Conservation (phyloP, 2,113 vertebrate species). For the Eleginops maclovinus region DNA sequence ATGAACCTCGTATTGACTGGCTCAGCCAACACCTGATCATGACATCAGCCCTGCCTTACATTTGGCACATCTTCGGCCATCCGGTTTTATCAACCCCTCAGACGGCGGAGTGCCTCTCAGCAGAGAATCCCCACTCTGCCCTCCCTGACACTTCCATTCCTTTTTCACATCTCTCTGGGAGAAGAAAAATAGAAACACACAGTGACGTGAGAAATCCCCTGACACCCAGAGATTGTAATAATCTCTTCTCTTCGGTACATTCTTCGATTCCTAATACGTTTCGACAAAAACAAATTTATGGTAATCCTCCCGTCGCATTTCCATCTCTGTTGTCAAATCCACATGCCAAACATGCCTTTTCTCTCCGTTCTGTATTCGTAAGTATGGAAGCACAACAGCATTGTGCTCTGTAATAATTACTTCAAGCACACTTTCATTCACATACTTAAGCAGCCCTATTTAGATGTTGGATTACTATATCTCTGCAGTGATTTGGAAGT, state of each 20-base stretch:
- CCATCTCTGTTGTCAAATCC: constrained; percentile 73
- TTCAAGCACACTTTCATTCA: constrained; percentile 64
- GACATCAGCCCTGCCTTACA: constrained; percentile 1
- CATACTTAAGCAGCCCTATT: constrained; percentile 46
- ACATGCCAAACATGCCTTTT: constrained; percentile 71
- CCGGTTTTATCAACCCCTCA: constrained; percentile 29
- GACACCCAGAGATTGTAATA: constrained; percentile 73
- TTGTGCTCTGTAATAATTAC: constrained; percentile 72
- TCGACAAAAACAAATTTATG: constrained; percentile 78
- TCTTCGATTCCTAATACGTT: constrained; percentile 68
- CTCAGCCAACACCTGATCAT: neutral
- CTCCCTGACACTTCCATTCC: constrained; percentile 51
- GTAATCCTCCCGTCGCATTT: constrained; percentile 66
- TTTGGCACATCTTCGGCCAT: constrained; percentile 21
- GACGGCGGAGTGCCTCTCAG: constrained; percentile 33
- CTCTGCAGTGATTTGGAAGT: constrained; percentile 56
- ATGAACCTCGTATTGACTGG: neutral
- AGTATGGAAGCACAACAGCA: constrained; percentile 50
- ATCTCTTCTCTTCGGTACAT: constrained; percentile 75
- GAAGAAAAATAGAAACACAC: constrained; percentile 64
- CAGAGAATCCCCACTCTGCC: constrained; percentile 48
- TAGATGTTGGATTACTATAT: constrained; percentile 64
- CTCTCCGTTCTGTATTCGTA: constrained; percentile 31
- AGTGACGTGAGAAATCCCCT: constrained; percentile 70
- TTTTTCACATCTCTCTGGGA: constrained; percentile 45